phyloP scores from a whole-genome alignment of 2,113 vertebrate species.

The Anser brachyrhynchus region DNA sequence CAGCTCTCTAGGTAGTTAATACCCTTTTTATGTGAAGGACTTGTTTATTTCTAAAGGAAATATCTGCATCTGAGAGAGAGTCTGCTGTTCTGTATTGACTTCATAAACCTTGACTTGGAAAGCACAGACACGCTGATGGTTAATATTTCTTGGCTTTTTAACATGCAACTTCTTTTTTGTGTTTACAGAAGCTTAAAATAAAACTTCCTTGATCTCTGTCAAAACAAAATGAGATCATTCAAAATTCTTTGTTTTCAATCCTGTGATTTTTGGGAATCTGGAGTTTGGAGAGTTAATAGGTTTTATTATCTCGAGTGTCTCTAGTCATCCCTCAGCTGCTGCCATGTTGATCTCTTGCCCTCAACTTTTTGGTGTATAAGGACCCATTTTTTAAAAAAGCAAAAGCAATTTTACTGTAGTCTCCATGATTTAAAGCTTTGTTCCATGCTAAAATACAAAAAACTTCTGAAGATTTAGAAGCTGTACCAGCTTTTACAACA shows the following conservation, averaged over 20 bases:
- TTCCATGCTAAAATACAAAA: constrained; percentile 61
- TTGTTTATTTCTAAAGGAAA: neutral
- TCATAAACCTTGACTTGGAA: neutral
- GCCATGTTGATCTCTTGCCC: constrained; percentile 4
- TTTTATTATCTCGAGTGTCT: neutral
- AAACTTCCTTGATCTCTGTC: neutral
- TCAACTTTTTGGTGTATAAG: neutral
- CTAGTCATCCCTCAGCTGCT: neutral
- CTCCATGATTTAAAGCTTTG: constrained; percentile 64
- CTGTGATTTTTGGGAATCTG: neutral
- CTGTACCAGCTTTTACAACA: constrained; percentile 13
- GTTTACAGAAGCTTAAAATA: neutral
- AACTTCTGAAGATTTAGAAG: constrained; percentile 43
- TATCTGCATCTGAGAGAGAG: neutral
- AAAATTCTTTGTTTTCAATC: neutral
- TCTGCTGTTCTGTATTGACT: neutral
- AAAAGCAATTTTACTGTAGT: constrained; percentile 60
- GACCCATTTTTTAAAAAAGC: constrained; percentile 44
- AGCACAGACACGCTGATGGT: neutral
- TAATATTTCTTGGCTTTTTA: neutral
- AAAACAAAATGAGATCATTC: neutral
- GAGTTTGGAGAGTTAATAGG: neutral
- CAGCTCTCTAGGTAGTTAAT: neutral
- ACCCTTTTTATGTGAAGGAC: neutral
- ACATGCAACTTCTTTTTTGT: neutral